Base-by-base conservation (phyloP, 2,113 vertebrate species). In the Percina caprodes region DNA sequence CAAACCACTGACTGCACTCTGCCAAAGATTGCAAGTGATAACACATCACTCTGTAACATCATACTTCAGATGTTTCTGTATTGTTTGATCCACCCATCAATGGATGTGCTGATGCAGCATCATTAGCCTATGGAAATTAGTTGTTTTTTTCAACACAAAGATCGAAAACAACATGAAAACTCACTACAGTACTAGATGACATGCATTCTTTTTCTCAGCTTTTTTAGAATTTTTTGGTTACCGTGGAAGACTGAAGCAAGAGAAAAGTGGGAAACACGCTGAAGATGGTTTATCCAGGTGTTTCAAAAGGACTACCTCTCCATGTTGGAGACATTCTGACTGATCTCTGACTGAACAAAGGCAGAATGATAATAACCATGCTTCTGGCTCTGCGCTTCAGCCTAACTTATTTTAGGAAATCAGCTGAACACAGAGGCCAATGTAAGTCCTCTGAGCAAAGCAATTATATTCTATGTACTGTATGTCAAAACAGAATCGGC, bases 281-380 rank as follows among this genome's bases (percentile, higher is more conserved):
- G 59, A 77, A 76, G 70, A 90, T 83, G 86, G 77, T 85, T 86
- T 77, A 84, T 83, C 75, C 13, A 16, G 75, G 73, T 70, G 71
- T 87, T 91, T 88, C 85, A 88, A 85, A 89, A 74, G 79, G 45
- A 70, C 82, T 9, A 39, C 51, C 82, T 83, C 80, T 88, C 51
- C 63, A 21, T 61, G 85, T 71, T 65, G 74, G 65, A 89, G 82
- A 88, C 85, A 60, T 77, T 70, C 79, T 80, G 82, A 87, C 85
- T 88, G 91, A 91, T 92, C 85, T 91, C 0, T 30, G 30, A 10
- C 65, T 66, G 85, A 93, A 90, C 89, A 94, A 92, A 90, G 77
- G 66, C 58, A 0, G 69, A 39, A 80, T 86, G 81, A 88, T 88
- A 89, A 91, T 80, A 91, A 87, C 73, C 79, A 9, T 11, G 83